Evolutionary conservation across 2,797 vertebrate species (phyloP), one percentile per base, ranked within the genome.

Genomic region (Sebastes elongatus): DNA sequence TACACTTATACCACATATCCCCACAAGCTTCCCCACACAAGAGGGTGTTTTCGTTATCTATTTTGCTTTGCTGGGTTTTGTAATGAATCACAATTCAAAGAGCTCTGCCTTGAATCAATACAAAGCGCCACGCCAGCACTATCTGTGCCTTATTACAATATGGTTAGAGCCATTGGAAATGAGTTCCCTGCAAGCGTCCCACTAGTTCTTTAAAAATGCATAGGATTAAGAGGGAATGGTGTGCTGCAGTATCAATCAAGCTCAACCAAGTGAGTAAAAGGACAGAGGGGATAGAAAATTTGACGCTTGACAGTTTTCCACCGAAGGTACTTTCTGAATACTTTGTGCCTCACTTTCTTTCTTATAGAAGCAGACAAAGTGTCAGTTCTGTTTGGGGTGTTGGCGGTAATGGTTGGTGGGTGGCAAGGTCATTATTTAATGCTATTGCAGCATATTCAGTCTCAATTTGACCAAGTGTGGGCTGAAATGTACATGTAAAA

Each of bases 141-240:
- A 92, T 94, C 89, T 90, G 78, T 84, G 81, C 85, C 91, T 90
- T 91, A 94, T 95, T 95, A 94, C 93, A 94, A 94, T 90, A 94
- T 74, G 84, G 87, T 84, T 81, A 80, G 78, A 94, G 88, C 83
- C 88, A 86, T 85, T 94, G 87, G 90, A 94, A 95, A 95, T 94
- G 93, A 94, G 89, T 91, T 94, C 91, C 84, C 88, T 87, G 90
- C 88, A 57, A 82, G 89, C 77, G 68, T 93, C 89, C 59, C 78
- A 72, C 74, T 79, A 89, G 76, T 93, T 94, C 88, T 95, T 96
- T 94, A 96, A 96, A 96, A 95, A 96, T 95, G 94, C 94, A 96
- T 94, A 84, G 93, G 92, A 94, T 95, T 95, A 95, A 93, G 90
- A 88, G 77, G 84, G 92, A 95, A 91, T 30, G 70, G 89, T 74